Evolutionary conservation across 2,797 vertebrate genomes (phyloP).

Genomic region (Phalloptychus januarius): DNA sequence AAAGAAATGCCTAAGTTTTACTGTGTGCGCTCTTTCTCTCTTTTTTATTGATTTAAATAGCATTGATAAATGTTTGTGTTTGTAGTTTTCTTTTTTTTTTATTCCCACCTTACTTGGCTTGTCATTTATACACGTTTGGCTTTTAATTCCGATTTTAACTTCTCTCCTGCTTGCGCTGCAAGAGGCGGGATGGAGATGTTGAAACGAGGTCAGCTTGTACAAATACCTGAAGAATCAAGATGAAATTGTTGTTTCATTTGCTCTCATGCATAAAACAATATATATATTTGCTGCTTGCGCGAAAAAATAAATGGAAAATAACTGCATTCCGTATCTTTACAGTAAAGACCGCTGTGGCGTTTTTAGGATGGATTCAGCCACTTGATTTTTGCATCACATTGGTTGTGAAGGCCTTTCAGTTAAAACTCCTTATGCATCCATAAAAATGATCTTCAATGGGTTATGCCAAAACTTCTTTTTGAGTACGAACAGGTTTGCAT

Average conservation of each 20-base stretch:
- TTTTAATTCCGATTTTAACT: background rate
- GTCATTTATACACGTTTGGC: background rate
- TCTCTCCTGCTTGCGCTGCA: background rate
- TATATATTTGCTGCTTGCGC: background rate
- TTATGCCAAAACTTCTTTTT: background rate
- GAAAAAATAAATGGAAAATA: background rate
- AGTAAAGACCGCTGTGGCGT: background rate
- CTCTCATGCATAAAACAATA: constrained; percentile 34
- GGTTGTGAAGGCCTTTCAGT: background rate
- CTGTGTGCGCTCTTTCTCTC: background rate
- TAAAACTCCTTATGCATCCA: background rate
- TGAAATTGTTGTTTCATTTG: constrained; percentile 47
- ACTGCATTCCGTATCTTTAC: background rate
- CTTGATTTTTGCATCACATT: background rate
- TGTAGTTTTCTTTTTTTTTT: background rate
- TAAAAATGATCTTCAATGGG: background rate
- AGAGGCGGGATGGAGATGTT: constrained; percentile 20
- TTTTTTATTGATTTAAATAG: background rate
- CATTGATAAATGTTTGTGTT: background rate
- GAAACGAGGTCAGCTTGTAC: constrained; percentile 54
- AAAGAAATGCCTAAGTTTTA: constrained; percentile 3
- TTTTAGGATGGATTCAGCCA: background rate
- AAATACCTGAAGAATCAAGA: constrained; percentile 49
- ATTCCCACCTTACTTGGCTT: background rate
- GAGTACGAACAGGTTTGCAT: background rate